Conservation (phyloP, 2,797 vertebrate species). For the Argyrosomus regius region DNA sequence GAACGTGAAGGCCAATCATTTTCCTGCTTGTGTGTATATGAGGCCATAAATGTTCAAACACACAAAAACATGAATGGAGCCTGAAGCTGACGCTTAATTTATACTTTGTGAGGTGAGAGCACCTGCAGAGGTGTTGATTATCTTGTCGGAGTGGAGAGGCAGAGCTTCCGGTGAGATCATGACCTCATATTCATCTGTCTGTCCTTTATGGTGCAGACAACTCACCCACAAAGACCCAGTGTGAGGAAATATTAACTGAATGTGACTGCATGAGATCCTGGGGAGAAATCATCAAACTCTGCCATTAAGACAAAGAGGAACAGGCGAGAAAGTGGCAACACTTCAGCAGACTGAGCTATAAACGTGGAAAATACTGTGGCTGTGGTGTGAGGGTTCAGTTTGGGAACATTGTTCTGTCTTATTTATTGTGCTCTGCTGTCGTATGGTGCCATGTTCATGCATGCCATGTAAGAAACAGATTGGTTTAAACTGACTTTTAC, state of each 20-base stretch:
- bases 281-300: neutral
- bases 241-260: neutral
- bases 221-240: neutral
- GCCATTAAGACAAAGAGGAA: neutral
- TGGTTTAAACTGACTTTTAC: too few species aligned
- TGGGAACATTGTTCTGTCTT: too few species aligned
- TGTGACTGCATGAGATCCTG: neutral
- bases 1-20: too few species aligned
- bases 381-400: too few species aligned
- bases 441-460: too few species aligned
- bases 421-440: too few species aligned
- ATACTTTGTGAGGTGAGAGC: neutral
- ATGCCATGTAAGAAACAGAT: too few species aligned
- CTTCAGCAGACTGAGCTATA: neutral
- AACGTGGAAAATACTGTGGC: too few species aligned
- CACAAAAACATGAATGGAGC: slow-evolving; percentile 10
- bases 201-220: neutral
- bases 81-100: neutral
- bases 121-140: slow-evolving; percentile 39
- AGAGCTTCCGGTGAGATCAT: neutral
- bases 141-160: slow-evolving; percentile 7
- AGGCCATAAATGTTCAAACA: neutral
- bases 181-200: neutral
- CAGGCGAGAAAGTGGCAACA: too few species aligned
- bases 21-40: neutral